These are phyloP conservation scores for Xiphophorus couchianus DNA, from an alignment of 2,113 vertebrate genomes.

Conservation along the genomic window DNA sequence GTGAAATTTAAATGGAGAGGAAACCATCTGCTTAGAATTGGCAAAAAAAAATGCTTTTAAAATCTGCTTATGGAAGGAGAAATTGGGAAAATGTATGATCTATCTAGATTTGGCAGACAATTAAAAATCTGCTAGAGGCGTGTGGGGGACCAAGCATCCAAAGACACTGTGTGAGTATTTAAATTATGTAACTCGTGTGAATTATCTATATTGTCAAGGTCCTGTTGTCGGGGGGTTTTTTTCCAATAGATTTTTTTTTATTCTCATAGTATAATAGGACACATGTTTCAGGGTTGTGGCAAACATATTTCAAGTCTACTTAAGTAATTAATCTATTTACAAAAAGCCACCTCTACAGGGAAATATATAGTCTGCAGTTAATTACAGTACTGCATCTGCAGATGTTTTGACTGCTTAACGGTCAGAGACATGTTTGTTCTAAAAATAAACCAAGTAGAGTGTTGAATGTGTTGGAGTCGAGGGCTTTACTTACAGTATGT, in stretches of 20 bases:
- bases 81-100: slow-evolving; percentile 43
- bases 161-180: slow-evolving; percentile 15
- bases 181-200: neutral
- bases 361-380: neutral
- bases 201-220: neutral
- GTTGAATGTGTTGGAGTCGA: neutral
- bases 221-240: neutral
- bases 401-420: neutral
- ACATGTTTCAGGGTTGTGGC: neutral
- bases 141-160: slow-evolving; percentile 4
- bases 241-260: neutral
- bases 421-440: neutral
- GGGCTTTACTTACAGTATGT: no score
- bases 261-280: neutral
- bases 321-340: neutral
- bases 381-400: neutral
- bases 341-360: neutral
- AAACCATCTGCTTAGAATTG: slow-evolving; percentile 53
- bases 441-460: neutral
- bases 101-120: slow-evolving; percentile 34
- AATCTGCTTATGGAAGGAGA: slow-evolving; percentile 42
- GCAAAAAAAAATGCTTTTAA: slow-evolving; percentile 64
- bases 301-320: neutral
- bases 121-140: slow-evolving; percentile 39
- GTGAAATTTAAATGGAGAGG: slow-evolving; percentile 28